A percentile compares a stretch with the other conserved stretches of the same genome.
Evolutionary conservation across 2,113 vertebrate species (phyloP).

Genomic region (Acanthochromis polyacanthus): DNA sequence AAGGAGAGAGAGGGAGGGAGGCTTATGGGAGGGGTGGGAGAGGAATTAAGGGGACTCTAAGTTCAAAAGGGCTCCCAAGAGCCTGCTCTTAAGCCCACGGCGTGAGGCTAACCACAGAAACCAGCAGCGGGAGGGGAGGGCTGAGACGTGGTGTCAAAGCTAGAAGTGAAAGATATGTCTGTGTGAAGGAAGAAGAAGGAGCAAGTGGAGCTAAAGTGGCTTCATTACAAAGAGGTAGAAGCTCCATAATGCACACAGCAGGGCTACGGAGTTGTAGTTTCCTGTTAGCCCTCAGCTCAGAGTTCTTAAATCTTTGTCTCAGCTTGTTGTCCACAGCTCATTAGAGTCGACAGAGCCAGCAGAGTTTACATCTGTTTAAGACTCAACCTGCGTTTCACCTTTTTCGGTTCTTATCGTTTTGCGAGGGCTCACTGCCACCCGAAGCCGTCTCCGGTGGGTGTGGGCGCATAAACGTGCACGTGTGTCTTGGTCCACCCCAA

Average conservation of each 20-base stretch:
- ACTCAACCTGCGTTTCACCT: not conserved
- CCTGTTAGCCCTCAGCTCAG: constrained; percentile 22
- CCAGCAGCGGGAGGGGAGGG: constrained; percentile 35
- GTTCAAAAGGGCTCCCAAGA: constrained; percentile 69
- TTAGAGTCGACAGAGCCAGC: constrained; percentile 31
- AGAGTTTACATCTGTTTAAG: constrained; percentile 37
- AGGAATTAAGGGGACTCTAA: constrained; percentile 62
- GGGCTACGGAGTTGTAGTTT: constrained; percentile 23
- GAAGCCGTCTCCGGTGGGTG: constrained; percentile 12
- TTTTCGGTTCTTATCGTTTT: constrained; percentile 33
- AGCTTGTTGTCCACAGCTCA: constrained; percentile 56
- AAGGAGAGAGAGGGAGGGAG: constrained; percentile 24
- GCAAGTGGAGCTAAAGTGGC: constrained; percentile 1
- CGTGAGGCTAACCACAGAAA: constrained; percentile 74
- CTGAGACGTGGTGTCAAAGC: constrained; percentile 40
- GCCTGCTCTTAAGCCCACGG: constrained; percentile 63
- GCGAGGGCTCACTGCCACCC: constrained; percentile 17
- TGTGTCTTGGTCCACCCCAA: constrained; percentile 43
- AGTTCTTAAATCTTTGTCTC: constrained; percentile 43
- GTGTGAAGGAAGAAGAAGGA: constrained; percentile 2
- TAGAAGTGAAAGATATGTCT: constrained; percentile 47
- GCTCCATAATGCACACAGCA: constrained; percentile 29
- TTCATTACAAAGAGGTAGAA: constrained; percentile 11
- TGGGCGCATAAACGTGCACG: constrained; percentile 8
- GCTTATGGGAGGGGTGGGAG: constrained; percentile 25